phyloP scores from a whole-genome alignment of 53 echinoderm and acorn worm genomes.

The Paracentrotus lividus region DNA sequence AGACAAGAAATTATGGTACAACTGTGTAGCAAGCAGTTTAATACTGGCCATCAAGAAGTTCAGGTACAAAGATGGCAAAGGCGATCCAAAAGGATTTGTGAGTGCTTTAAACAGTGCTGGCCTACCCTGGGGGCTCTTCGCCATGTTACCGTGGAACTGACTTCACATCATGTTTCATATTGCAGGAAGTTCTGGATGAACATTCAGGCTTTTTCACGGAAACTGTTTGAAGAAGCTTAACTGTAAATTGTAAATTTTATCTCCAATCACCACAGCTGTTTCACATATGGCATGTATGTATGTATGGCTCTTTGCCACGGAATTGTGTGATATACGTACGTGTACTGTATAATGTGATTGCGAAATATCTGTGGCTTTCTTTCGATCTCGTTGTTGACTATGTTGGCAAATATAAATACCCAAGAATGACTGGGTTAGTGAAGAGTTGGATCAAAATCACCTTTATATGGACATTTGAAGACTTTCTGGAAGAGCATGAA shows the following conservation, averaged over 20 bases:
- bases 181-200: background rate
- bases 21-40: no score
- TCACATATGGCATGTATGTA: no score
- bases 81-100: conserved; percentile 66
- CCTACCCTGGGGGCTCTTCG: conserved; percentile 59
- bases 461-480: background rate
- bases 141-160: conserved; percentile 72
- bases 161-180: conserved; percentile 71
- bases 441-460: background rate
- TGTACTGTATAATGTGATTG: background rate
- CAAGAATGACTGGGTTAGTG: background rate
- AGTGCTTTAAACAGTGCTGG: conserved; percentile 48
- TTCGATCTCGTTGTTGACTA: no score
- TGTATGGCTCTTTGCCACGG: no score
- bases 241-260: no score
- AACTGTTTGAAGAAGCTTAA: no score
- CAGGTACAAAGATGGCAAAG: conserved; percentile 72
- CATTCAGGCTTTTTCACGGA: background rate
- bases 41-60: no score
- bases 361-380: no score
- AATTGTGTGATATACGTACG: no score
- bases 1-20: no score
- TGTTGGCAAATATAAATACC: no score
- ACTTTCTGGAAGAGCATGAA: background rate
- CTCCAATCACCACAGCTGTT: no score